Evolutionary conservation across 2,113 vertebrate species (phyloP).

Genomic region (Ctenomys sociabilis): DNA sequence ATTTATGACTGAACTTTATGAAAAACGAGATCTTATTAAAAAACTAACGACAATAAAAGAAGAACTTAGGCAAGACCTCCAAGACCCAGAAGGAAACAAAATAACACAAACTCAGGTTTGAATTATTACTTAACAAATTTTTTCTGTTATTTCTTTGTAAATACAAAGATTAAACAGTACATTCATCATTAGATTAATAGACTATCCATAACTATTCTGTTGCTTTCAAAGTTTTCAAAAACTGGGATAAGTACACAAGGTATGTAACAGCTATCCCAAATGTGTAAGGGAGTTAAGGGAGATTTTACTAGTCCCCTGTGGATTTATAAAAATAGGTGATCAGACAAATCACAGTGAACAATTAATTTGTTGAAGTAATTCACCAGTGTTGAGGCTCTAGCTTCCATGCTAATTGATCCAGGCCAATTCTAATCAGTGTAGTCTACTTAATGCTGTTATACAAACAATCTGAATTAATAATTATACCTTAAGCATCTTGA

Average conservation of each 20-base stretch:
- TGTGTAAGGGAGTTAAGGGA: conserved; percentile 23
- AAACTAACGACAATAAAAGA: conserved; percentile 84
- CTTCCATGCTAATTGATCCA: conserved; percentile 22
- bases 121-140: conserved; percentile 15
- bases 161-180: conserved; percentile 13
- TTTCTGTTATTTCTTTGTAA: conserved; percentile 37
- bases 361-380: conserved; percentile 59
- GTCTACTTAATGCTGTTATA: conserved; percentile 32
- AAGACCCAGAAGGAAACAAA: conserved; percentile 79
- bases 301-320: neutral
- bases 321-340: conserved; percentile 47
- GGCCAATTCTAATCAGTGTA: conserved; percentile 52
- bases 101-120: conserved; percentile 85
- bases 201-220: neutral
- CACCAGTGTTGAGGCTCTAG: neutral
- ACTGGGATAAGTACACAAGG: neutral
- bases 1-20: conserved; percentile 83
- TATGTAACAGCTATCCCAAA: conserved; percentile 40
- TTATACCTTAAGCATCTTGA: conserved; percentile 23
- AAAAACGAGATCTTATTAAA: conserved; percentile 82
- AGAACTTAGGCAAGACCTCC: conserved; percentile 79
- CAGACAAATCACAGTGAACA: conserved; percentile 51
- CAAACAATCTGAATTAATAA: conserved; percentile 63
- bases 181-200: conserved; percentile 1
- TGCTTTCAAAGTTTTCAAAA: conserved; percentile 38